Percentiles rank a stretch among this genome's conserved stretches.
phyloP scores from a whole-genome alignment of 2,797 vertebrate genomes.

The Syndactyla subalaris region DNA sequence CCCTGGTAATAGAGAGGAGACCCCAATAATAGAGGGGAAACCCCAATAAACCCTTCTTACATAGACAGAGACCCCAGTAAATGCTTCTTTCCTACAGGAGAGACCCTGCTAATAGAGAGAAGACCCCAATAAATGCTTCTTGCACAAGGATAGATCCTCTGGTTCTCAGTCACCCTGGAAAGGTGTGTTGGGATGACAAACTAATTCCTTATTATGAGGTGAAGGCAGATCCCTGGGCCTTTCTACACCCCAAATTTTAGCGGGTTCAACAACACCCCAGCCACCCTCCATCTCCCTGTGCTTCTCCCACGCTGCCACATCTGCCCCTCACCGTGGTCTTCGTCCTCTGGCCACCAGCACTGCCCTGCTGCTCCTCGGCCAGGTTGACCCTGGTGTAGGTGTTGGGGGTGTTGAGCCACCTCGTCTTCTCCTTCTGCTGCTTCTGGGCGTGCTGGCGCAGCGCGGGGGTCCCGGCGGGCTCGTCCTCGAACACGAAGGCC shows the following conservation, averaged over 20 bases:
- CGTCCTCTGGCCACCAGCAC: slow-evolving; percentile 79
- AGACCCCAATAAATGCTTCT: not conserved
- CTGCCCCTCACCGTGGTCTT: slow-evolving; percentile 84
- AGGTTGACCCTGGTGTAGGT: slow-evolving; percentile 91
- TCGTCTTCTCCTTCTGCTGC: slow-evolving; percentile 95
- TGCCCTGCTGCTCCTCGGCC: slow-evolving; percentile 79
- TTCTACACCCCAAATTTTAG: fast-evolving
- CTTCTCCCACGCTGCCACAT: too few relatives aligned
- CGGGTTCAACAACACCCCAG: fast-evolving
- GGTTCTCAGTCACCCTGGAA: fast-evolving
- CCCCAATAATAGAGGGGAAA: too few relatives aligned
- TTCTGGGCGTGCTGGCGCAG: slow-evolving; percentile 88
- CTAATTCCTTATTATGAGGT: fast-evolving
- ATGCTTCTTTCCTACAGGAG: too few relatives aligned
- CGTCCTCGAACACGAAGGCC: slow-evolving; percentile 90
- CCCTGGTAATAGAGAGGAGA: too few relatives aligned
- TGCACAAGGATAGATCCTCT: not conserved
- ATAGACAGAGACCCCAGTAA: too few relatives aligned
- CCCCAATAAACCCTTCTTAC: too few relatives aligned
- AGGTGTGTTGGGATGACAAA: not conserved
- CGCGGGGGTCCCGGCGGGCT: slow-evolving; percentile 77
- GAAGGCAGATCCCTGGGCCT: too few relatives aligned
- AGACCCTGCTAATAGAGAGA: not conserved
- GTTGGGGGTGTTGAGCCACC: slow-evolving; percentile 98
- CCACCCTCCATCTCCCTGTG: too few relatives aligned